Base-by-base conservation (phyloP, 2,113 vertebrate species). In the Dicaeum eximium region DNA sequence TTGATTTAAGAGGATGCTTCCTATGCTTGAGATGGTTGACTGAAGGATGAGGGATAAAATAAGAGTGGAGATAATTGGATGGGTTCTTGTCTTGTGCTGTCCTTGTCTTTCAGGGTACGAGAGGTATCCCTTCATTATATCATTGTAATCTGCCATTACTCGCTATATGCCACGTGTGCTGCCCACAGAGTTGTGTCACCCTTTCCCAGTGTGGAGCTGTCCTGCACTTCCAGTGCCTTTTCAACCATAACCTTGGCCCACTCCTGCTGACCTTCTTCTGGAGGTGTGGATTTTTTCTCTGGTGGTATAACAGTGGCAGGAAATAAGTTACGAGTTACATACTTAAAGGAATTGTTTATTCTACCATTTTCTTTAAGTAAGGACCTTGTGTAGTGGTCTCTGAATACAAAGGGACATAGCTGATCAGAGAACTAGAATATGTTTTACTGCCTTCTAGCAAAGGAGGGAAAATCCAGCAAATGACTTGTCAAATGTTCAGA, bases 1-100 rank as follows among this genome's bases (percentile, higher is more conserved):
- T 81, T 83, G 79, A 90, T 94, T 84, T 91, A 94, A 92, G 91
- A 88, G 58, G 88, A 51, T 86, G 73, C 50, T 93, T 86, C 80
- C 71, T 24, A 4, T 86, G 91, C 86, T 77, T 69, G 86, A 93
- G 86, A 51, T 25, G 92, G 92, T 85, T 95, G 92, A 71, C 74
- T 77, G 85, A 92, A 91, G 83, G 73, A 69, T 80, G 84, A 88
- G 35, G 22, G 84, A 92, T 86, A 92, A 71, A 78, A 27, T 42
- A 86, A 73, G 69, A 81, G 40, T 51, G 42, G 88, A 81, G 75
- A 53, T 66, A 75, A 77, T 60, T 84, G 83, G 66, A 83, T 66
- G 53, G 88, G 60, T 92, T 57, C 30, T 74, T 77, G 65, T 82
- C 66, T 64, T 62, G 44, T 19, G 54, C 69, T 83, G 88, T 94